Evolutionary conservation across 2,888 invertebrate genomes (phyloP).

Genomic region (Morpho helenor): DNA sequence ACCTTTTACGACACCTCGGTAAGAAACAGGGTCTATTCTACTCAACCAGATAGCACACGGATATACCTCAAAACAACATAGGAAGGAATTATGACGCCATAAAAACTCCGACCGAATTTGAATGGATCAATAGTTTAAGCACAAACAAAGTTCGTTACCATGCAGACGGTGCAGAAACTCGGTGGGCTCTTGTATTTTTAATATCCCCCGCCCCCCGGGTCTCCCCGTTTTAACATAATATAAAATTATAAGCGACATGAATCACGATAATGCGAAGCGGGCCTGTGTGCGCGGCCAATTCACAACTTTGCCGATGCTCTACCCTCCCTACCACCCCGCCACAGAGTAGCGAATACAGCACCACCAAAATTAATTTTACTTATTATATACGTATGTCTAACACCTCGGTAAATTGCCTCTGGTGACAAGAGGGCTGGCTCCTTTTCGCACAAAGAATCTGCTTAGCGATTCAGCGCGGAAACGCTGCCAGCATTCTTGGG

Average conservation of each 20-base stretch:
- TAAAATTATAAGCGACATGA: constrained; percentile 79
- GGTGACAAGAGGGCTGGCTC: too few species aligned
- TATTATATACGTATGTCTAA: too few species aligned
- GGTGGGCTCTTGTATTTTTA: constrained; percentile 72
- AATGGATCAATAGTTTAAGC: constrained; percentile 67
- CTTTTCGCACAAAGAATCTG: too few species aligned
- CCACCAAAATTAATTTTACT: constrained; percentile 2
- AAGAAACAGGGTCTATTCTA: too few species aligned
- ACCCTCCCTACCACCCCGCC: constrained; percentile 36
- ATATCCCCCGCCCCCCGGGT: constrained; percentile 55
- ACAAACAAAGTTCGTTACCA: constrained; percentile 70
- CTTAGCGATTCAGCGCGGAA: too few species aligned
- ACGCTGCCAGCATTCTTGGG: too few species aligned
- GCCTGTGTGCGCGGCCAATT: constrained; percentile 71
- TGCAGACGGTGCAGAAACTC: constrained; percentile 64
- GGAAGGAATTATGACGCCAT: constrained; percentile 24
- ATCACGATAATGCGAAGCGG: constrained; percentile 74
- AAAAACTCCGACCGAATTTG: constrained; percentile 33
- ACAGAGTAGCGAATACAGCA: constrained; percentile 17
- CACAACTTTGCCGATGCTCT: constrained; percentile 62
- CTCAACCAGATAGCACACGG: too few species aligned
- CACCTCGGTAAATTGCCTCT: too few species aligned
- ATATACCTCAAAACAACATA: constrained; percentile 7
- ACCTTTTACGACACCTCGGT: too few species aligned
- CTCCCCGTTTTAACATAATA: constrained; percentile 75